phyloP scores from a whole-genome alignment of 2,888 invertebrate species.

The Mamestra brassicae region DNA sequence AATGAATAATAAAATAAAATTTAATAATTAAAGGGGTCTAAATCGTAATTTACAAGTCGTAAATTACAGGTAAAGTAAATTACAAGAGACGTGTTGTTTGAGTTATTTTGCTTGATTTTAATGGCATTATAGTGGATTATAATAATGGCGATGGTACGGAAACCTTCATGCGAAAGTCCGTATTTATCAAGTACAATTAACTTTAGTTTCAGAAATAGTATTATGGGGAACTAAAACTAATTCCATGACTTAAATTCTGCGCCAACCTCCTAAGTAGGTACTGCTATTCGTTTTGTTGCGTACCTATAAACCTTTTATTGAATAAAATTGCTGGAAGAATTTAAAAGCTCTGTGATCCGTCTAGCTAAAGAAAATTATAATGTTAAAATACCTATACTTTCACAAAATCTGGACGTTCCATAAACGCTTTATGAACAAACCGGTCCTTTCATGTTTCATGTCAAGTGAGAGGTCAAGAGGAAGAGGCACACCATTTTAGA shows the following conservation, averaged over 20 bases:
- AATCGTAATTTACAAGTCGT: too few relatives aligned
- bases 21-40: too few relatives aligned
- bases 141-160: too few relatives aligned
- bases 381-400: background rate
- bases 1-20: too few relatives aligned
- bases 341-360: background rate
- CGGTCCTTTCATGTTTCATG: slow-evolving; percentile 19
- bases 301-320: background rate
- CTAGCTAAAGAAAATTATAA: background rate
- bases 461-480: slow-evolving; percentile 39
- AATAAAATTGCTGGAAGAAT: background rate
- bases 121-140: too few relatives aligned
- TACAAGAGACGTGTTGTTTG: too few relatives aligned
- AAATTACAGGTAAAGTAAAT: too few relatives aligned
- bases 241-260: background rate
- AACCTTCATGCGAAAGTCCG: too few relatives aligned
- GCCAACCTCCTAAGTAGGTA: background rate
- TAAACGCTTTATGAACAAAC: slow-evolving; percentile 18
- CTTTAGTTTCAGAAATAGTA: background rate
- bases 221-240: too few relatives aligned
- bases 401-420: slow-evolving; percentile 11
- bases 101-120: too few relatives aligned
- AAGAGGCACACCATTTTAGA: slow-evolving; percentile 20
- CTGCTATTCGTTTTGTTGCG: background rate
- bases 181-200: background rate